Conservation (phyloP, 1,140 invertebrate genomes). For the Drosophila azteca region DNA sequence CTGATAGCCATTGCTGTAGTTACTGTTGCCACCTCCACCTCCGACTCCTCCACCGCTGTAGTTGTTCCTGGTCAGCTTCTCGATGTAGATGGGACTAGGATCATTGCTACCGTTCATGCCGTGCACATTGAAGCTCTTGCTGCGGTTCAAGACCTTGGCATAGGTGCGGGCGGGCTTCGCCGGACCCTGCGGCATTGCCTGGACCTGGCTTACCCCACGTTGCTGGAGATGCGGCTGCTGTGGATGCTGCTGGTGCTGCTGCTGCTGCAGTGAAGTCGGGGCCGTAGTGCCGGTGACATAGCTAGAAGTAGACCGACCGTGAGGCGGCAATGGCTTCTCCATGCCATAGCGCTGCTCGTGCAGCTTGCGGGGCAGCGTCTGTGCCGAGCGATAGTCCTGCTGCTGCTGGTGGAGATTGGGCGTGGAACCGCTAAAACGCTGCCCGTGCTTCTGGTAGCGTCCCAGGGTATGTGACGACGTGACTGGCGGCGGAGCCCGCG, state of each 20-base stretch:
- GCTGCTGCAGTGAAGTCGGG: slow-evolving; percentile 1
- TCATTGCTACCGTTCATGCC: slow-evolving; percentile 84
- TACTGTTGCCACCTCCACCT: slow-evolving; percentile 8
- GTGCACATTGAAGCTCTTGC: slow-evolving; percentile 93
- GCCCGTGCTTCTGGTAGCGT: slow-evolving; percentile 90
- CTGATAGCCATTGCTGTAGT: slow-evolving; percentile 10
- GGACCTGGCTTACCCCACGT: slow-evolving; percentile 4
- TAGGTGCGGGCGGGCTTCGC: slow-evolving; percentile 90
- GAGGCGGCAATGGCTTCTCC: slow-evolving; percentile 16
- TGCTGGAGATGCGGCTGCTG: slow-evolving; percentile 36
- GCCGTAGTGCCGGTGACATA: too few relatives aligned
- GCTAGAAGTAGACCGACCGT: too few relatives aligned
- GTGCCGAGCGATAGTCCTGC: slow-evolving; percentile 88
- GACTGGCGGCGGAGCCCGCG: slow-evolving; percentile 26
- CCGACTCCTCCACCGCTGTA: slow-evolving; percentile 35
- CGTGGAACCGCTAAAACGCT: slow-evolving; percentile 85
- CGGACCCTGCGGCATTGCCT: slow-evolving; percentile 85
- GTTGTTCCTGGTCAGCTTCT: slow-evolving; percentile 79
- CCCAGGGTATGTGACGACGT: slow-evolving; percentile 86
- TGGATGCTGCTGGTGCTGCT: slow-evolving; percentile 84
- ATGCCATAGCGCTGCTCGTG: slow-evolving; percentile 83
- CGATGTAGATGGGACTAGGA: slow-evolving; percentile 83
- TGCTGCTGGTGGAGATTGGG: slow-evolving; percentile 82
- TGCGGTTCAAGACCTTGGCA: slow-evolving; percentile 88
- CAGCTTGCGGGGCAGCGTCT: slow-evolving; percentile 91